Conservation (phyloP, 2,113 vertebrate genomes). For the Phaetusa simplex region DNA sequence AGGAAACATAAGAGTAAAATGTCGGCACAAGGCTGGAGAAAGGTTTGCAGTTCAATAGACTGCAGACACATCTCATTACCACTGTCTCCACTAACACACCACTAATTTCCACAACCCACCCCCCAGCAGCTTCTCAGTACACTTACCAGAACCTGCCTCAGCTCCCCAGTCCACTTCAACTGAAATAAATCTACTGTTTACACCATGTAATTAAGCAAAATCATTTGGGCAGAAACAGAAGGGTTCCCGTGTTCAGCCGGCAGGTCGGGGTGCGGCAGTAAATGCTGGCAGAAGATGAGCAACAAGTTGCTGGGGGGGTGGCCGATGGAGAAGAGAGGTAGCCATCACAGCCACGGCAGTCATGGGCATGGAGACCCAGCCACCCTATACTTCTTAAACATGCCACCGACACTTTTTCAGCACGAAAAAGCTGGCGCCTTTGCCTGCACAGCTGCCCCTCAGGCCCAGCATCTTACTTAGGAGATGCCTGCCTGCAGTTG, state of each 20-base stretch:
- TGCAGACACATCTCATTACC: not conserved
- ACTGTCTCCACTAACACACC: not conserved
- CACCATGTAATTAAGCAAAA: not conserved
- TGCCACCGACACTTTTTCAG: fast-evolving
- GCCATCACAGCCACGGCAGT: not conserved
- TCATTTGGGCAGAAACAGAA: not conserved
- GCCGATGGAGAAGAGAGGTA: not conserved
- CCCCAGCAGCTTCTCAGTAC: not conserved
- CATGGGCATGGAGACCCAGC: not conserved
- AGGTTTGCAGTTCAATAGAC: not conserved
- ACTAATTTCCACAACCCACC: not conserved
- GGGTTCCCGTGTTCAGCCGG: not conserved
- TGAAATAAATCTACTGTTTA: not conserved
- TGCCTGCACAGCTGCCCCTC: not conserved
- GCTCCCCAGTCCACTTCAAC: not conserved
- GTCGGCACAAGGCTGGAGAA: not conserved
- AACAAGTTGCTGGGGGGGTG: not conserved
- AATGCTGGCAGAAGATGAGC: not conserved
- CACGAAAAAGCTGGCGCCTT: not conserved
- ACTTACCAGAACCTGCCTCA: not conserved
- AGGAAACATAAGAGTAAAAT: not conserved
- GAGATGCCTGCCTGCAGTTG: not conserved
- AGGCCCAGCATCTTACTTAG: not conserved
- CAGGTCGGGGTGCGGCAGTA: not conserved
- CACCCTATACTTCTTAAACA: not conserved